Percentiles rank a stretch among this genome's conserved stretches.
phyloP scores from a whole-genome alignment of 2,113 vertebrate genomes.

The Sardina pilchardus region DNA sequence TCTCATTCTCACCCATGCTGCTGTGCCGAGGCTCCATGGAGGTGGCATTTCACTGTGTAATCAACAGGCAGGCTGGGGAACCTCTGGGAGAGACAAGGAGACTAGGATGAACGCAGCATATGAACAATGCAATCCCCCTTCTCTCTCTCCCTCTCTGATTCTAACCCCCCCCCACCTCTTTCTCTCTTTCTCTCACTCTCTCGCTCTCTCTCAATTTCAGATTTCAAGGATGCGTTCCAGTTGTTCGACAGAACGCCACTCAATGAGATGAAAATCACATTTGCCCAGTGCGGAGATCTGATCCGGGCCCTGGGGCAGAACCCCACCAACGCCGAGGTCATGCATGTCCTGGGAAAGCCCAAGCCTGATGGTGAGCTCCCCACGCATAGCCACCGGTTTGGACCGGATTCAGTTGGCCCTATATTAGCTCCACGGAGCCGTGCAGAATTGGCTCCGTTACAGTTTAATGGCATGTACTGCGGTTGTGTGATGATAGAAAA shows the following conservation, averaged over 20 bases:
- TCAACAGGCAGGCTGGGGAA: background rate
- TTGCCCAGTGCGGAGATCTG: slow-evolving; percentile 74
- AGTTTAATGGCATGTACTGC: too few relatives aligned
- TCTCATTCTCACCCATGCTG: background rate
- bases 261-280: slow-evolving; percentile 76
- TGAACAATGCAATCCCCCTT: background rate
- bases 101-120: background rate
- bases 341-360: slow-evolving; percentile 75
- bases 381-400: background rate
- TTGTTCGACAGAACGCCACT: slow-evolving; percentile 76
- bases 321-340: slow-evolving; percentile 75
- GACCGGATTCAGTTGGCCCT: too few relatives aligned
- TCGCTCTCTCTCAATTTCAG: slow-evolving; percentile 47
- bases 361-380: slow-evolving; percentile 69
- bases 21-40: background rate
- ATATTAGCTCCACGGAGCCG: too few relatives aligned
- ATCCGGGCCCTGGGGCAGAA: slow-evolving; percentile 78
- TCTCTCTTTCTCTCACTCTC: background rate
- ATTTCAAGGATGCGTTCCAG: slow-evolving; percentile 79
- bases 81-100: background rate
- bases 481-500: too few relatives aligned
- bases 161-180: background rate
- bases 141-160: background rate
- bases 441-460: too few relatives aligned
- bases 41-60: background rate